Base-by-base conservation (phyloP, 2,113 vertebrate species). In the Ammodytes marinus region DNA sequence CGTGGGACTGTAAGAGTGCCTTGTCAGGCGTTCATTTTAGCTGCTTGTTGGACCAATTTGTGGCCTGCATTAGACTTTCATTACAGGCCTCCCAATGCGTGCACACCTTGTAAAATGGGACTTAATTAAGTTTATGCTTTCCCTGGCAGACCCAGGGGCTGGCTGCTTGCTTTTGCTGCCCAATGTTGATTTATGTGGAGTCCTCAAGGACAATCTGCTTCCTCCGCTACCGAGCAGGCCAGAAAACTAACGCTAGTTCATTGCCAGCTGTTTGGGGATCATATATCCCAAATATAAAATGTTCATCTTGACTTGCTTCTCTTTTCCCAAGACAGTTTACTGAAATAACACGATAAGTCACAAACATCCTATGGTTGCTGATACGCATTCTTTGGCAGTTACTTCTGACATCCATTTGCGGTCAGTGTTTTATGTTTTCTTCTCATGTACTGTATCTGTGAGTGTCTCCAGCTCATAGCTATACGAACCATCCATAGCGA, bases 61-160 rank as follows among this genome's bases (percentile, higher is more conserved):
- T 88, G 81, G 77, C 73, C 79, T 35, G 82, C 82, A 80, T 91
- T 90, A 85, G 83, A 79, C 86, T 92, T 94, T 94, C 77, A 90
- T 92, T 89, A 91, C 88, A 82, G 90, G 74, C 69, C 69, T 90
- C 91, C 83, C 73, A 73, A 66, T 74, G 86, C 84, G 82, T 10
- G 58, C 83, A 87, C 91, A 93, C 90, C 90, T 90, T 88, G 87
- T 92, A 90, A 89, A 89, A 90, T 84, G 78, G 87, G 82, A 88
- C 80, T 91, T 91, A 89, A 93, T 93, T 92, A 92, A 90, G 91
- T 91, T 90, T 85, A 90, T 92, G 91, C 88, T 89, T 92, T 92
- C 58, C 63, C 78, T 93, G 91, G 90, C 90, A 90, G 87, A 88
- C 84, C 86, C 70, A 42, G 55, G 72, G 84, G 84, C 79, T 55